Conservation (phyloP, 2,797 vertebrate genomes). For the Paguma larvata region DNA sequence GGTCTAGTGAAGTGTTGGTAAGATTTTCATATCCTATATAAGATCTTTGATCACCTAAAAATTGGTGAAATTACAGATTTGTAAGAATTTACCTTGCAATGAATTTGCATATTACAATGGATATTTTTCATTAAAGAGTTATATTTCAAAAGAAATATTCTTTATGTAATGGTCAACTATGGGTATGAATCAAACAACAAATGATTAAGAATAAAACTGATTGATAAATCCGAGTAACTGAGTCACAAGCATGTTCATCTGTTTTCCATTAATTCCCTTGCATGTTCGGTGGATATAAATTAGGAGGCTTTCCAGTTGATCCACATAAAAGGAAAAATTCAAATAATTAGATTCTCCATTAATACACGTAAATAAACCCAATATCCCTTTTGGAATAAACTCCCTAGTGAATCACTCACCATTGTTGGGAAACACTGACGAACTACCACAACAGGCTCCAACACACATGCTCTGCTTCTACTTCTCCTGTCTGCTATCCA, state of each 20-base stretch:
- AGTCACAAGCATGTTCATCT: not conserved
- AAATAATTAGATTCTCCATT: not conserved
- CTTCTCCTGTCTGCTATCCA: not conserved
- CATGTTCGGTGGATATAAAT: not conserved
- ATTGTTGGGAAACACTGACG: not conserved
- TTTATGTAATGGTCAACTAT: not conserved
- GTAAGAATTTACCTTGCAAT: not conserved
- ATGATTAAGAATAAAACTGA: not conserved
- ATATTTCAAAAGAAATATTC: not conserved
- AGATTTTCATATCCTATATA: slow-evolving; percentile 3
- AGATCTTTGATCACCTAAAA: not conserved
- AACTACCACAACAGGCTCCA: not conserved
- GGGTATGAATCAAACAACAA: not conserved
- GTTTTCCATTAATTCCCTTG: not conserved
- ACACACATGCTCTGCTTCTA: not conserved
- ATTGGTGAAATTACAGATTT: not conserved
- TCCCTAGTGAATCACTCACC: not conserved
- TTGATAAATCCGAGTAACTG: not conserved
- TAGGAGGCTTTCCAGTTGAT: not conserved
- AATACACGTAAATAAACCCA: not conserved
- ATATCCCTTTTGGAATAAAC: not conserved
- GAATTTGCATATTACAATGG: not conserved
- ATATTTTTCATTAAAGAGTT: not conserved
- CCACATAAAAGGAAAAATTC: not conserved
- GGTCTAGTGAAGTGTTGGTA: not conserved